Evolutionary conservation across 2,888 invertebrate species (phyloP).

Genomic region (Eupelmus urozonus): DNA sequence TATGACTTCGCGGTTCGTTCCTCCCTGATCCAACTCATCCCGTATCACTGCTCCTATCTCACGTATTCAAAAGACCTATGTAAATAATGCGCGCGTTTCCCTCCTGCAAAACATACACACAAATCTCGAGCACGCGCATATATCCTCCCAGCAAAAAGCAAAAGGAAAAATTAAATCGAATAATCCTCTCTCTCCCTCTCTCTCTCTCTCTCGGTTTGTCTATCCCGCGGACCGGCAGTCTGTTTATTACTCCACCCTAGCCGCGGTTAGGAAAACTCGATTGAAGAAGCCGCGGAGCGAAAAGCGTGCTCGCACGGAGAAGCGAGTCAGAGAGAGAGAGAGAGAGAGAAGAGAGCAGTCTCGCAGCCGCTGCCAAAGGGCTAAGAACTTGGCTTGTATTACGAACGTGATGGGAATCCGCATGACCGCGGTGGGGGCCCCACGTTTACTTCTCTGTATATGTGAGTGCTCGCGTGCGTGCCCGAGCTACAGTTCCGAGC

Average conservation of each 20-base stretch:
- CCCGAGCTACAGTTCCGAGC: no score
- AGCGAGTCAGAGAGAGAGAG: slow-evolving; percentile 22
- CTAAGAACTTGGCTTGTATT: slow-evolving; percentile 64
- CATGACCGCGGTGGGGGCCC: no score
- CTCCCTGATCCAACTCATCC: background rate
- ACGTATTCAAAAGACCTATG: background rate
- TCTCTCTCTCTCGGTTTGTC: slow-evolving; percentile 17
- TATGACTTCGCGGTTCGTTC: background rate
- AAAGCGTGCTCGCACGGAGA: slow-evolving; percentile 18
- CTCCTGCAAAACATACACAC: background rate
- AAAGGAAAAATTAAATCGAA: slow-evolving; percentile 22
- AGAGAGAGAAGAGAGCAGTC: slow-evolving; percentile 8
- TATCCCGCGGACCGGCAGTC: slow-evolving; percentile 17
- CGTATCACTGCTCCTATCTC: background rate
- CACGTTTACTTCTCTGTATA: background rate
- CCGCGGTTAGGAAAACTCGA: slow-evolving; percentile 51
- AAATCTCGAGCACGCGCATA: no score
- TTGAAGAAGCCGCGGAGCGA: slow-evolving; percentile 48
- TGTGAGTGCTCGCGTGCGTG: background rate
- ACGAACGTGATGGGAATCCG: slow-evolving; percentile 70
- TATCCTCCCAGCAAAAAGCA: background rate
- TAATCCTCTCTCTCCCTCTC: slow-evolving; percentile 23
- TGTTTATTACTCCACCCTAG: slow-evolving; percentile 45
- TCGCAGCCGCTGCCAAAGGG: slow-evolving; percentile 56
- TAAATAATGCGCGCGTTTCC: background rate